These are phyloP conservation scores for Pyxicephalus adspersus DNA, from an alignment of 2,113 vertebrate genomes.

Conservation along the genomic window DNA sequence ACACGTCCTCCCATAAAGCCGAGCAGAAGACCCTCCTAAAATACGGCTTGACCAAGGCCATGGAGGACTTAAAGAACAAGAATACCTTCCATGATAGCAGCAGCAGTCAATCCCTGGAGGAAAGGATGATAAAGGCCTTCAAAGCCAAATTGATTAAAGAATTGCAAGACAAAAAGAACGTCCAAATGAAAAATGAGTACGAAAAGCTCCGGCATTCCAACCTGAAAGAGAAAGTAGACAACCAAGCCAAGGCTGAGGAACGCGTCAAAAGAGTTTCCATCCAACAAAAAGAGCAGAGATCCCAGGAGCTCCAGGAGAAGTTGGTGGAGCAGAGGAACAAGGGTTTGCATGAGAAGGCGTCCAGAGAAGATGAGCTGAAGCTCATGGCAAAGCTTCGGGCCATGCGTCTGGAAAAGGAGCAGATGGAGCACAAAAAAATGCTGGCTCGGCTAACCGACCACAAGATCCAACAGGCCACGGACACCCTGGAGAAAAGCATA, in stretches of 20 bases:
- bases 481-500: constrained; percentile 39
- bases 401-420: constrained; percentile 56
- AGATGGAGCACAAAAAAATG: constrained; percentile 61
- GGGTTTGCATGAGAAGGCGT: constrained; percentile 63
- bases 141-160: constrained; percentile 60
- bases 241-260: constrained; percentile 67
- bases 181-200: constrained; percentile 66
- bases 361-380: constrained; percentile 64
- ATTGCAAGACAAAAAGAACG: constrained; percentile 58
- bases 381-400: constrained; percentile 62
- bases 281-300: constrained; percentile 64
- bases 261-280: constrained; percentile 62
- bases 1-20: constrained; percentile 63
- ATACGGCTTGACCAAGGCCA: constrained; percentile 53
- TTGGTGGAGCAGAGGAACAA: constrained; percentile 55
- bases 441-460: constrained; percentile 65
- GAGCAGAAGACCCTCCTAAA: constrained; percentile 62
- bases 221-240: constrained; percentile 69
- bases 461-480: constrained; percentile 63
- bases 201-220: constrained; percentile 71
- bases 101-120: constrained; percentile 58
- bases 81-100: constrained; percentile 63
- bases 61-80: constrained; percentile 58
- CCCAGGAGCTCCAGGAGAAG: constrained; percentile 58
- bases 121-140: constrained; percentile 63